phyloP scores from a whole-genome alignment of 1,140 invertebrate genomes.

The Grapholita molesta region DNA sequence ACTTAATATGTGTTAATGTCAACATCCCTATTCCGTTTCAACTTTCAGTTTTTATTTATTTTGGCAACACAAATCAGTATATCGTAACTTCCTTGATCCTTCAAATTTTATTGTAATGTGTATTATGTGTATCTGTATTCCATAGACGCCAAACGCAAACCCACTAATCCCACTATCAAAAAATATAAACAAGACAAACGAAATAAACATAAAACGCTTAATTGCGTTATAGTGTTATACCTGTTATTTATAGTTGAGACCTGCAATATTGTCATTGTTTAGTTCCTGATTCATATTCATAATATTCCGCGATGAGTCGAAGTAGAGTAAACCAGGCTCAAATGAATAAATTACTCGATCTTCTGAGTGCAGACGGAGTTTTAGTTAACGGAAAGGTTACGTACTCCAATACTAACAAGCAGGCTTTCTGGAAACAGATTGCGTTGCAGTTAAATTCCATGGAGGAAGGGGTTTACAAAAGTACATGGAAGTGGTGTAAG shows the following conservation, averaged over 20 bases:
- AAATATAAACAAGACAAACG: too few relatives aligned
- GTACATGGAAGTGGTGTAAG: slow-evolving; percentile 46
- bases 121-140: too few relatives aligned
- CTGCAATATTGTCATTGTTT: not conserved
- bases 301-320: slow-evolving; percentile 25
- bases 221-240: not conserved
- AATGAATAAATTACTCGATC: slow-evolving; percentile 40
- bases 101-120: too few relatives aligned
- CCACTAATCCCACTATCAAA: too few relatives aligned
- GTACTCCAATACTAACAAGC: slow-evolving; percentile 34
- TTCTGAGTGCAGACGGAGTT: slow-evolving; percentile 38
- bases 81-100: too few relatives aligned
- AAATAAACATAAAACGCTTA: too few relatives aligned
- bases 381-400: slow-evolving; percentile 34
- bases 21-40: too few relatives aligned
- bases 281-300: not conserved
- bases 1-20: too few relatives aligned
- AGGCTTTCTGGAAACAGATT: slow-evolving; percentile 38
- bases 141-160: too few relatives aligned
- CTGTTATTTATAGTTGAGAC: not conserved
- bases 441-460: slow-evolving; percentile 36
- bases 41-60: not conserved
- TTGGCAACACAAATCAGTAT: not conserved
- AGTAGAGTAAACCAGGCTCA: slow-evolving; percentile 35
- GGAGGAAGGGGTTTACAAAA: slow-evolving; percentile 40